Evolutionary conservation across 2,888 invertebrate genomes (phyloP), one percentile per base, ranked within the genome.

Genomic region (Sphaeridia pumilis): DNA sequence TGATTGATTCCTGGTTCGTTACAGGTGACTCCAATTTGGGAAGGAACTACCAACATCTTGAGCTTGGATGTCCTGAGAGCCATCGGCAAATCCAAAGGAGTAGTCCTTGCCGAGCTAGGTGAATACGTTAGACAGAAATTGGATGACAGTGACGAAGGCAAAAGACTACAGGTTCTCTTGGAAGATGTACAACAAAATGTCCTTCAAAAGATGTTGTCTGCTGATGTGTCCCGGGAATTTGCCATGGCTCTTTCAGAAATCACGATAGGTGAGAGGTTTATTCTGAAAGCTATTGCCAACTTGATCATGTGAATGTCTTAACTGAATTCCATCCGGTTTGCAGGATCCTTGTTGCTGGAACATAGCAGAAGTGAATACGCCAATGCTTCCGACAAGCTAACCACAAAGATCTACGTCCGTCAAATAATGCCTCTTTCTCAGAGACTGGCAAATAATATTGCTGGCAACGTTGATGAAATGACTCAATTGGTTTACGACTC

Each of bases 1-100:
- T 12, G 4, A 4, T 17, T 31, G 10, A 4, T 36, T 20, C 10
- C 31, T 17, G 14, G 27, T n/a, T 43, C 14, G 14, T 25, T 49
- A 28, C 35, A 62, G 74, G 75, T 76, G 1, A 67, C 74, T 28
- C 73, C 76, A 17, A 78, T 78, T 54, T 77, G 77, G 77, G 77
- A 77, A 66, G 77, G 77, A 20, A 77, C 77, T 1, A 77, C 77
- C 5, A 77, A 77, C 63, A 72, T 77, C 34, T 66, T 76, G 35
- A 73, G 75, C 0, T 66, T 77, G 31, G 77, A 78, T 65, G 73
- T 76, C 3, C 67, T 77, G 4, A 67, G 77, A 48, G 73, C 74
- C 2, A 66, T 76, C 14, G 66, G 62, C 28, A 75, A 75, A 58
- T 68, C 70, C 1, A 66, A 70, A 35, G 74, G 74, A 4, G 66